phyloP scores from a whole-genome alignment of 2,797 vertebrate species.

The Luscinia megarhynchos region DNA sequence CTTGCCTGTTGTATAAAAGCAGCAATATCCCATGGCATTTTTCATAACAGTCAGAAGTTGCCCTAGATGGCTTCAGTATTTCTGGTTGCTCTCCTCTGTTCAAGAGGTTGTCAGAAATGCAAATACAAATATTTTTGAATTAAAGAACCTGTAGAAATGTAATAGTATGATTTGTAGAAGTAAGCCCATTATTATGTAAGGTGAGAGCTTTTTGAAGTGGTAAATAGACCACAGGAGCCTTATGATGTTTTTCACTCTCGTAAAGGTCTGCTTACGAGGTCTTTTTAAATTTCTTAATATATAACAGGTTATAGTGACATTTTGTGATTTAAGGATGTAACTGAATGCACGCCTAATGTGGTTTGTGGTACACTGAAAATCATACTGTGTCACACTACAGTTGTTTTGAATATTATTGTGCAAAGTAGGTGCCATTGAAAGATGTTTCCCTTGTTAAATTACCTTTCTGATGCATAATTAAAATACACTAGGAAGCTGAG shows the following conservation, averaged over 20 bases:
- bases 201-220: background rate
- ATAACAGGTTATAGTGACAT: background rate
- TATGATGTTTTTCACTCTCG: background rate
- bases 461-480: background rate
- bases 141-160: slow-evolving; percentile 4
- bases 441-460: background rate
- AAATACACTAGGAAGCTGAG: background rate
- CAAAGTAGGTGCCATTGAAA: background rate
- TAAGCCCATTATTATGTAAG: background rate
- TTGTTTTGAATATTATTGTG: background rate
- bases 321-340: background rate
- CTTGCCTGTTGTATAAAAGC: background rate
- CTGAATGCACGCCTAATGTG: background rate
- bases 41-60: background rate
- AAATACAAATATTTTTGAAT: background rate
- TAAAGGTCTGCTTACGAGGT: background rate
- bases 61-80: background rate
- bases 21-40: background rate
- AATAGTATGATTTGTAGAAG: background rate
- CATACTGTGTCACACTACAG: background rate
- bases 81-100: background rate
- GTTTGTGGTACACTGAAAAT: background rate
- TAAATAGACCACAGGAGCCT: background rate
- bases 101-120: background rate
- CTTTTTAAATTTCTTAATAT: background rate